These are phyloP conservation scores for Mythimna pallens DNA, from an alignment of 2,888 invertebrate genomes.

Conservation along the genomic window DNA sequence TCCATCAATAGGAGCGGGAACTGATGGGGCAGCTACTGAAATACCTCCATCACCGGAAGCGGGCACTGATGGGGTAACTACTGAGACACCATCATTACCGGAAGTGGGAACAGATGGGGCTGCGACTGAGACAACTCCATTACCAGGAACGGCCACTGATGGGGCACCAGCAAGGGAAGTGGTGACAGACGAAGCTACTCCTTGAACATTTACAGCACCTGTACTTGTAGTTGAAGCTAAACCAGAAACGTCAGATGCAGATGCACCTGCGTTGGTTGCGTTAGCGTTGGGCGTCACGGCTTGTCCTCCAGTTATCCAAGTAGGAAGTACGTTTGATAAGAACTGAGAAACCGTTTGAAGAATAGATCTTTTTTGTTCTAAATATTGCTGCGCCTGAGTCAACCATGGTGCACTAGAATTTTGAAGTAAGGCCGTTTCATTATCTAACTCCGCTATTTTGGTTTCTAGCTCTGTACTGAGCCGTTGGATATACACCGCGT, in stretches of 20 bases:
- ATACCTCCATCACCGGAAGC: background rate
- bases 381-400: constrained; percentile 72
- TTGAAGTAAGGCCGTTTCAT: constrained; percentile 78
- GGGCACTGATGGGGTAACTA: background rate
- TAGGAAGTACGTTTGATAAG: constrained; percentile 79
- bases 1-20: accelerated
- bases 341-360: constrained; percentile 78
- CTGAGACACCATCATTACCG: background rate
- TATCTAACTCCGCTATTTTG: constrained; percentile 82
- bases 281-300: constrained; percentile 25
- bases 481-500: constrained; percentile 77
- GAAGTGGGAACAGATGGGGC: background rate
- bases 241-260: background rate
- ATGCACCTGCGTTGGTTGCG: constrained; percentile 2
- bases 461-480: constrained; percentile 76
- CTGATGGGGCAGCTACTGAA: background rate
- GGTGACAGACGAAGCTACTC: background rate
- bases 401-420: constrained; percentile 78
- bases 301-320: constrained; percentile 73
- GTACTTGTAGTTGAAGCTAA: constrained; percentile 10
- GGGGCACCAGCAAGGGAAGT: background rate
- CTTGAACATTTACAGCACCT: constrained; percentile 5
- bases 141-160: background rate
- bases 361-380: constrained; percentile 79
- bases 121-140: background rate